These are phyloP conservation scores for Drosophila cardini DNA, from an alignment of 1,140 invertebrate species.

Conservation along the genomic window DNA sequence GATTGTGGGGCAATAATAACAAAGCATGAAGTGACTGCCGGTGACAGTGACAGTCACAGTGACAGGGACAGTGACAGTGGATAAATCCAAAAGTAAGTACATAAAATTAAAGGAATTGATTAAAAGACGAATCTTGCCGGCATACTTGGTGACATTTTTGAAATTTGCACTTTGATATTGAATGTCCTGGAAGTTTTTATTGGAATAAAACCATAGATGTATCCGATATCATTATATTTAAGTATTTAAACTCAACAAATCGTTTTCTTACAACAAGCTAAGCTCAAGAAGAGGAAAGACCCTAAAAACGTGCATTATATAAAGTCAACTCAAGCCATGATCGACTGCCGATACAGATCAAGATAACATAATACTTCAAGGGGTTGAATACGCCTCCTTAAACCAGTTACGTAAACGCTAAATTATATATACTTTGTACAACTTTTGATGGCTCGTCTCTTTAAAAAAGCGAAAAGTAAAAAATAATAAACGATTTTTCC, in stretches of 20 bases:
- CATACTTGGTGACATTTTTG: not conserved
- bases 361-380: conserved; percentile 5
- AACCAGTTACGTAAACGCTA: not conserved
- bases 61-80: conserved; percentile 52
- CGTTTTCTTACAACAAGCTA: too few relatives aligned
- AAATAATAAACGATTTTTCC: conserved; percentile 15
- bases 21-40: conserved; percentile 46
- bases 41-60: conserved; percentile 52
- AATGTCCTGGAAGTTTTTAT: too few relatives aligned
- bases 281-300: too few relatives aligned
- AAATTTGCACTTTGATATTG: not conserved
- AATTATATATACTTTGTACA: too few relatives aligned
- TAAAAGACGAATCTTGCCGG: not conserved
- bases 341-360: conserved; percentile 1
- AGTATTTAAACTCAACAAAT: too few relatives aligned
- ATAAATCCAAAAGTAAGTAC: conserved; percentile 45
- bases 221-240: too few relatives aligned
- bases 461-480: not conserved
- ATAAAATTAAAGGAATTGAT: conserved; percentile 1
- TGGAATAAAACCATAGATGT: too few relatives aligned
- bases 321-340: not conserved
- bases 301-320: too few relatives aligned
- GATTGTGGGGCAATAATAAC: conserved; percentile 32
- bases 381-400: not conserved
- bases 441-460: not conserved